These are phyloP conservation scores for Mareca strepera DNA, from an alignment of 2,797 vertebrate species.

Conservation along the genomic window DNA sequence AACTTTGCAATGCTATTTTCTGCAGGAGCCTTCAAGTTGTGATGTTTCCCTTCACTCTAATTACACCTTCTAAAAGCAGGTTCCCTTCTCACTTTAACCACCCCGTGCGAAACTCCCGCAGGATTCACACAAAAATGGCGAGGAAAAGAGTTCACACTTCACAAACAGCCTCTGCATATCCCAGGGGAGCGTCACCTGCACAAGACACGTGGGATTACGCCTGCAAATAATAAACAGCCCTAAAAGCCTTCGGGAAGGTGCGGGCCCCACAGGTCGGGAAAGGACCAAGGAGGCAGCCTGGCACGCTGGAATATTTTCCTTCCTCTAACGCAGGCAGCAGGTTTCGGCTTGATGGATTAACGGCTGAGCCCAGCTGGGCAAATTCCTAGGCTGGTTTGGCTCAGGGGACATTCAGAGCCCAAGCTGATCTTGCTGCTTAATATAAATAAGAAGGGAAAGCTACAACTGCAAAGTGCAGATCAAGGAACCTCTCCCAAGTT, in stretches of 20 bases:
- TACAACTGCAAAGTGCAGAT: accelerated
- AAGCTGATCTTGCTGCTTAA: slow-evolving; percentile 38
- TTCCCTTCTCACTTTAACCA: slow-evolving; percentile 55
- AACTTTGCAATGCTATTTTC: slow-evolving; percentile 55
- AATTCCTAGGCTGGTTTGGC: slow-evolving; percentile 31
- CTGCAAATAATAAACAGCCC: not conserved
- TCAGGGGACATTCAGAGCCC: not conserved
- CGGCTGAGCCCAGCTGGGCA: not conserved
- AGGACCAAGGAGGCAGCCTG: not conserved
- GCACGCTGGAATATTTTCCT: not conserved
- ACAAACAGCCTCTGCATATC: slow-evolving; percentile 30
- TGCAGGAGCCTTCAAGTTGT: slow-evolving; percentile 47
- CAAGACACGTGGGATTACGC: not conserved
- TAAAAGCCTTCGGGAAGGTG: not conserved
- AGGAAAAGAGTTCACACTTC: not conserved
- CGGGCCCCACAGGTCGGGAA: not conserved
- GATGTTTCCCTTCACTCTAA: slow-evolving; percentile 58
- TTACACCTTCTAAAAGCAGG: slow-evolving; percentile 54
- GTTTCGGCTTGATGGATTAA: slow-evolving; percentile 20
- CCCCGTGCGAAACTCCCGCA: slow-evolving; percentile 11
- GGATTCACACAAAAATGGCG: not conserved
- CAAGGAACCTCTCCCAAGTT: not conserved
- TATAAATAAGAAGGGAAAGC: slow-evolving; percentile 13
- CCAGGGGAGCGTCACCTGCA: slow-evolving; percentile 35
- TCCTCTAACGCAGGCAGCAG: not conserved